Evolutionary conservation across 2,888 invertebrate genomes (phyloP), one percentile per base, ranked within the genome.

Genomic region (Mesoligia furuncula): DNA sequence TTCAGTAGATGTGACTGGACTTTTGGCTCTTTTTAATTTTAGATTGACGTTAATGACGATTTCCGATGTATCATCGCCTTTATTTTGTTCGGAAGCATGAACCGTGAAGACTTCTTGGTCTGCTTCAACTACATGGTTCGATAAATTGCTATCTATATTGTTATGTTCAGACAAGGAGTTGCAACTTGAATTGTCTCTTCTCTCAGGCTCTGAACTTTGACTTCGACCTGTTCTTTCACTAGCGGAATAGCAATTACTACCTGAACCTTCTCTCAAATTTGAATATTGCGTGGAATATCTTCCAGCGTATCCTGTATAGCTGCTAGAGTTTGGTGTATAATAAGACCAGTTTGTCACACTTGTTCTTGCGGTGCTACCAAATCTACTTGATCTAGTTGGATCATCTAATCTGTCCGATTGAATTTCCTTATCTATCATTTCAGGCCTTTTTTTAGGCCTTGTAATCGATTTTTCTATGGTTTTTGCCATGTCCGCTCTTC

Each of bases 341-440:
- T 97, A 97, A 4, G 97, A 97, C 98, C 98, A 98, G 77, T 97
- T 97, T 9, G 97, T 95, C 9, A 97, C 93, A 75, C 97, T 97
- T 3, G 97, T 95, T 88, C 98, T 97, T n/a, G 97, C 97, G 17
- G 97, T 96, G 81, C 94, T 94, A 36, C 94, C 95, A 93, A 97
- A 98, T 87, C 98, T 95, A 70, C 98, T 97, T 68, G 97, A 97
- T 85, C 98, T 97, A 3, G 98, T 97, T 0, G 97, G 95, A 87
- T 98, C 98, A 84, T 98, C 98, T 89, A 97, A 90, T 73, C 98
- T 96, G 90, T 98, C 98, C 0, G 98, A 98, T 89, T 98, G 98
- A 71, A 98, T 97, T 93, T 97, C 98, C 91, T 98, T 98, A 87
- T 98, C 98, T n/a, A 97, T 90, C 94, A 97, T 98, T 89, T 97